Evolutionary conservation across 2,888 invertebrate genomes (phyloP).

Genomic region (Crocallis elinguaria): DNA sequence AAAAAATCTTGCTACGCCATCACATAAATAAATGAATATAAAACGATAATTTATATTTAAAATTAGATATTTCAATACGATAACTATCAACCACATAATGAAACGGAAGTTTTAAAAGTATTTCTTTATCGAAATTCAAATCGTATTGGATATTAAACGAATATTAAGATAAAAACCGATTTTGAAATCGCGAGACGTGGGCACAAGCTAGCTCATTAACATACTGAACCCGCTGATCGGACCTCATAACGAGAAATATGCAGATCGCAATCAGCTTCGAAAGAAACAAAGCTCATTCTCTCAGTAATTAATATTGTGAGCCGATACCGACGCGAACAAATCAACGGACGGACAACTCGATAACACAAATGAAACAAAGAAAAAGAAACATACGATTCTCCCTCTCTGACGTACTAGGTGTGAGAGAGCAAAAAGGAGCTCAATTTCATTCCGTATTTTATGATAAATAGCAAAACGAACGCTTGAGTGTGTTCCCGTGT

Average conservation of each 20-base stretch:
- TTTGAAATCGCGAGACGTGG: constrained; percentile 2
- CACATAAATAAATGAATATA: not conserved
- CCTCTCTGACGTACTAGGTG: constrained; percentile 44
- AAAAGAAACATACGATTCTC: constrained; percentile 47
- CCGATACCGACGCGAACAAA: constrained; percentile 71
- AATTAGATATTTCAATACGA: constrained; percentile 8
- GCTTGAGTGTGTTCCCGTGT: constrained; percentile 75
- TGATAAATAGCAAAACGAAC: constrained; percentile 75
- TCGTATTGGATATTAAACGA: not conserved
- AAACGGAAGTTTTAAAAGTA: constrained; percentile 10
- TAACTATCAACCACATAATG: not conserved
- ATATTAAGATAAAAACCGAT: not conserved
- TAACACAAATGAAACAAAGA: constrained; percentile 68
- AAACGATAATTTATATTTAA: not conserved
- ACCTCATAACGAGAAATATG: constrained; percentile 39
- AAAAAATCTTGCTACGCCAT: too few species aligned
- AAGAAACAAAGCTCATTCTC: constrained; percentile 74
- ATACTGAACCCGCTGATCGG: constrained; percentile 41
- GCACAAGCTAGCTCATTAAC: constrained; percentile 1
- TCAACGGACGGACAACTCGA: constrained; percentile 69
- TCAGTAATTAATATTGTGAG: constrained; percentile 76
- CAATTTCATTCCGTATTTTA: constrained; percentile 75
- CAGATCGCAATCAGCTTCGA: constrained; percentile 56
- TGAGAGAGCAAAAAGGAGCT: constrained; percentile 52
- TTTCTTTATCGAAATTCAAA: constrained; percentile 5